Conservation (phyloP, 2,888 invertebrate genomes). For the Lampropteryx suffumata region DNA sequence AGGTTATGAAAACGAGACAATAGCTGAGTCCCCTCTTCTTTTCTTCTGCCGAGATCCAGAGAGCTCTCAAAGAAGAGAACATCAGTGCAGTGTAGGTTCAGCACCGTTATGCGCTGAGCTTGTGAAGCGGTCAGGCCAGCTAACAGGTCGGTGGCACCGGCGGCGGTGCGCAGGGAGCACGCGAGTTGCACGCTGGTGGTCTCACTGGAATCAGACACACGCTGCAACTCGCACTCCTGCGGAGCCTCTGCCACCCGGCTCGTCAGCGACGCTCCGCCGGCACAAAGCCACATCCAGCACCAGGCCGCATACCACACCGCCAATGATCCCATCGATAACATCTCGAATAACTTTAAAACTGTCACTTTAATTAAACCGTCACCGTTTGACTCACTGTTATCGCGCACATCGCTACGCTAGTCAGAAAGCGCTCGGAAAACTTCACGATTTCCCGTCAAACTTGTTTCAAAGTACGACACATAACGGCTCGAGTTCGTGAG, state of each 20-base stretch:
- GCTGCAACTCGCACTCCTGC: constrained; percentile 88
- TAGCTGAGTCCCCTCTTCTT: constrained; percentile 81
- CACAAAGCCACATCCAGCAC: constrained; percentile 67
- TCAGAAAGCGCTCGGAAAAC: constrained; percentile 74
- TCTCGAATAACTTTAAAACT: constrained; percentile 74
- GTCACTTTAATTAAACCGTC: constrained; percentile 77
- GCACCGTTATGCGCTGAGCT: constrained; percentile 86
- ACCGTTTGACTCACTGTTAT: constrained; percentile 65
- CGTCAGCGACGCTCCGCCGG: constrained; percentile 73
- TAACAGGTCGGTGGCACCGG: constrained; percentile 85
- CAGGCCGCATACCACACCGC: constrained; percentile 65
- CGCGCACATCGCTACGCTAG: constrained; percentile 75
- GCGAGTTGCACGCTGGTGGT: constrained; percentile 83
- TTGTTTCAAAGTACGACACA: constrained; percentile 79
- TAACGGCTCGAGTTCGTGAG: constrained; percentile 67
- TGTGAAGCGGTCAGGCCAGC: constrained; percentile 85
- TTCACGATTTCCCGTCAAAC: constrained; percentile 81
- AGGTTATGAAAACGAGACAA: constrained; percentile 85
- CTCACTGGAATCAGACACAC: constrained; percentile 80
- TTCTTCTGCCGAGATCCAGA: constrained; percentile 81
- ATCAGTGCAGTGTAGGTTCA: constrained; percentile 88
- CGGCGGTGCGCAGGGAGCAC: constrained; percentile 86
- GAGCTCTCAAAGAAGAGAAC: constrained; percentile 88
- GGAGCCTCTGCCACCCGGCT: constrained; percentile 85
- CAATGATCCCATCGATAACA: constrained; percentile 76